phyloP scores from a whole-genome alignment of 2,797 vertebrate genomes.

The Silurus lanzhouensis region DNA sequence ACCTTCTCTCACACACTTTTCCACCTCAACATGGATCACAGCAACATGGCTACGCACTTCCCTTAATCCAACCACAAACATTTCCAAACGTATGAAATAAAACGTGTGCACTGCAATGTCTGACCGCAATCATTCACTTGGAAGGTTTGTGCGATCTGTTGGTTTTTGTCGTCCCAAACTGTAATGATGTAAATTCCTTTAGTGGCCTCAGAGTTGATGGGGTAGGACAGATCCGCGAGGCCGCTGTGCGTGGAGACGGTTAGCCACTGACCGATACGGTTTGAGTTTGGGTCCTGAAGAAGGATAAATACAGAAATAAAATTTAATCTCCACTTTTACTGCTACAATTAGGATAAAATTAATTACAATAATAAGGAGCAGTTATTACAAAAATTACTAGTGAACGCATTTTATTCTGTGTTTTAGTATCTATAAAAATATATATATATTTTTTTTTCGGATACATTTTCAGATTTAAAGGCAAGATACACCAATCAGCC shows the following conservation, averaged over 20 bases:
- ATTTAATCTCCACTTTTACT: not conserved
- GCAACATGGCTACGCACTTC: no score
- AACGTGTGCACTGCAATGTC: not conserved
- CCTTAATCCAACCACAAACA: no score
- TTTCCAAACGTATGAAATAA: no score
- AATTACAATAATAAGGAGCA: not conserved
- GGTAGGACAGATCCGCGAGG: constrained; percentile 78
- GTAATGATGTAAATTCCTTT: constrained; percentile 75
- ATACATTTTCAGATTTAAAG: not conserved
- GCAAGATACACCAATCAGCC: no score
- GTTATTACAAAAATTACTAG: no score
- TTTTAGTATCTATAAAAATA: not conserved
- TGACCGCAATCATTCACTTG: constrained; percentile 76
- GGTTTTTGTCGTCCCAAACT: constrained; percentile 53
- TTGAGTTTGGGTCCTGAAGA: constrained; percentile 77
- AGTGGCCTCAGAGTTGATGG: constrained; percentile 70
- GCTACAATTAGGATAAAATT: not conserved
- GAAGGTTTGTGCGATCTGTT: constrained; percentile 60
- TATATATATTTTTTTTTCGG: no score
- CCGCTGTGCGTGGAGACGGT: constrained; percentile 63
- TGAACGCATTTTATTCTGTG: not conserved
- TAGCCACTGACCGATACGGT: constrained; percentile 83
- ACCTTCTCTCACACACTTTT: no score
- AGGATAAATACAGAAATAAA: not conserved
- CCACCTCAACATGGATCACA: no score